Percentiles rank a stretch among this genome's conserved stretches.
phyloP scores from a whole-genome alignment of 2,888 invertebrate genomes.

The Alloplasta piceator region DNA sequence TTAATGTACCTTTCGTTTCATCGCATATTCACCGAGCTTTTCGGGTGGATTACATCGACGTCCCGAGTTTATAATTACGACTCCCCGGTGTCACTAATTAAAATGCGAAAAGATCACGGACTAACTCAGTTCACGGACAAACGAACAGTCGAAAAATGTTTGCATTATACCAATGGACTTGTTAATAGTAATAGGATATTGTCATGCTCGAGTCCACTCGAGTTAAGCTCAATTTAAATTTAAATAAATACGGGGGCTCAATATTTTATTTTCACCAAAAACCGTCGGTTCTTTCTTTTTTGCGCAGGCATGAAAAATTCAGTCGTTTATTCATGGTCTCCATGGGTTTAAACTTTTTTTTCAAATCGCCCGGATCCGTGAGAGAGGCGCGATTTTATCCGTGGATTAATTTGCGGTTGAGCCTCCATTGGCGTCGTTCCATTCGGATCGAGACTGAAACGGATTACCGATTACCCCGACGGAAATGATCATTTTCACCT shows the following conservation, averaged over 20 bases:
- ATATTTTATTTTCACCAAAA: neutral
- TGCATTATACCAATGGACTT: too few relatives aligned
- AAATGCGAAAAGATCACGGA: neutral
- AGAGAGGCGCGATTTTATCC: conserved; percentile 21
- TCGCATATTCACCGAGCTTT: neutral
- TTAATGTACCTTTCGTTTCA: neutral
- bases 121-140: neutral
- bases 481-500: conserved; percentile 51
- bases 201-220: too few relatives aligned
- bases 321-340: conserved; percentile 20
- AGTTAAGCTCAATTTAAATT: too few relatives aligned
- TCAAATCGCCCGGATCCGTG: neutral
- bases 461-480: conserved; percentile 43
- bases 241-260: neutral
- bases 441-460: conserved; percentile 21
- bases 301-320: neutral
- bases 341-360: conserved; percentile 8
- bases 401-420: conserved; percentile 30
- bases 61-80: neutral
- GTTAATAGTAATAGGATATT: too few relatives aligned
- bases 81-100: neutral
- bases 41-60: neutral
- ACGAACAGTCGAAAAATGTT: too few relatives aligned
- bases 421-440: conserved; percentile 25
- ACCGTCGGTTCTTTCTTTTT: neutral